Percentiles rank a stretch among this genome's conserved stretches.
Conservation (phyloP, 1,140 invertebrate species). For the Lepidotrigona ventralis region DNA sequence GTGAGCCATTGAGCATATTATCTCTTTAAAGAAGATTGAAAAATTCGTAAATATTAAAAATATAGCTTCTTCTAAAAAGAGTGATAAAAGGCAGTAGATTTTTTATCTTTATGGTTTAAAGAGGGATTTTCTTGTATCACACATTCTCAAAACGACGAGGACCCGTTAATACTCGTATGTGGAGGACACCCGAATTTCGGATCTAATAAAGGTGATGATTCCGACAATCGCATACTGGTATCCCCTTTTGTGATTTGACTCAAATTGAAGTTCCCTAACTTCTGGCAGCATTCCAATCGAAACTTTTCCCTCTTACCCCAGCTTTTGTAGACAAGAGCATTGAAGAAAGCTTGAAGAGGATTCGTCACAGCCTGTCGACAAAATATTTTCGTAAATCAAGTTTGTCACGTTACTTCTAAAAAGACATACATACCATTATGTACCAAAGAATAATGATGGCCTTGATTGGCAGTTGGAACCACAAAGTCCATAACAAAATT, state of each 20-base stretch:
- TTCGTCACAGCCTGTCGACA: slow-evolving; percentile 86
- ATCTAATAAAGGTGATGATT: slow-evolving; percentile 74
- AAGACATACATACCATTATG: slow-evolving; percentile 84
- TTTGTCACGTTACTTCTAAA: not conserved
- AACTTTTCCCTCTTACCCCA: slow-evolving; percentile 81
- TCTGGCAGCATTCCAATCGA: slow-evolving; percentile 73
- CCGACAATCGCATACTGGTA: slow-evolving; percentile 49
- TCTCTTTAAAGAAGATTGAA: not conserved
- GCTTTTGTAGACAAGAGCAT: slow-evolving; percentile 88
- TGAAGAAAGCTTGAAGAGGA: slow-evolving; percentile 90
- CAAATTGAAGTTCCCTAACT: slow-evolving; percentile 51
- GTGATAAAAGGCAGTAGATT: slow-evolving; percentile 25
- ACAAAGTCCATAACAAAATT: slow-evolving; percentile 87
- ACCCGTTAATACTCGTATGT: slow-evolving; percentile 77
- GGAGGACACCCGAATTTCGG: slow-evolving; percentile 67
- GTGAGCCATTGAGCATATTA: slow-evolving; percentile 16
- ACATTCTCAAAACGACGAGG: slow-evolving; percentile 71
- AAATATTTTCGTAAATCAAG: not conserved
- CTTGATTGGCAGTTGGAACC: slow-evolving; percentile 86
- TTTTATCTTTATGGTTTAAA: not conserved
- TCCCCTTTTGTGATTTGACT: slow-evolving; percentile 22
- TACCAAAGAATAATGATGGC: slow-evolving; percentile 88
- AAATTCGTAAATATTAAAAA: slow-evolving; percentile 22
- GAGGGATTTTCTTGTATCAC: slow-evolving; percentile 9
- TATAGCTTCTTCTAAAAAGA: slow-evolving; percentile 17